Conservation (phyloP, 2,888 invertebrate genomes). For the Aricia artaxerxes region DNA sequence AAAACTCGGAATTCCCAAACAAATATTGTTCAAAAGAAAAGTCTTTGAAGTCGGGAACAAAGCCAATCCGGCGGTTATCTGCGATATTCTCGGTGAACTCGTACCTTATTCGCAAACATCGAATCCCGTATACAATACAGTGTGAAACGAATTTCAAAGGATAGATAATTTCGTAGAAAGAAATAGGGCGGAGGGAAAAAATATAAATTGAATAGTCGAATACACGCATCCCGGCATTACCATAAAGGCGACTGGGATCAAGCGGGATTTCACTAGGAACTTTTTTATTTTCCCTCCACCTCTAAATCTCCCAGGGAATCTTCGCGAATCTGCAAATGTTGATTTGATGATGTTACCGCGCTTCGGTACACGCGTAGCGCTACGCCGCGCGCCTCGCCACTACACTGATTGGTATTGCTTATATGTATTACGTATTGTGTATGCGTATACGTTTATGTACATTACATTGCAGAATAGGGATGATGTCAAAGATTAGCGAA, state of each 20-base stretch:
- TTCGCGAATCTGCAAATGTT: conserved; percentile 81
- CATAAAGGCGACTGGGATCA: conserved; percentile 80
- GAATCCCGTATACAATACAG: conserved; percentile 77
- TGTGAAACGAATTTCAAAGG: conserved; percentile 80
- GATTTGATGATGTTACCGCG: conserved; percentile 75
- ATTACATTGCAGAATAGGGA: no score
- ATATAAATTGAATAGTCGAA: conserved; percentile 81
- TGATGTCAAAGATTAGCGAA: no score
- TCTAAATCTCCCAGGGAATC: conserved; percentile 79
- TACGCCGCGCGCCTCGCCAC: conserved; percentile 18
- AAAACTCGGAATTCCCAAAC: conserved; percentile 62
- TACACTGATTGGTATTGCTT: conserved; percentile 4
- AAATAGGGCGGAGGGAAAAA: conserved; percentile 78
- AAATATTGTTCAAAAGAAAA: conserved; percentile 70
- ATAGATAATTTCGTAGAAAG: conserved; percentile 79
- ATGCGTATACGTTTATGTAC: neutral
- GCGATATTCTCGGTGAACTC: conserved; percentile 74
- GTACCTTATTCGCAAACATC: conserved; percentile 79
- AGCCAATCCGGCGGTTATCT: conserved; percentile 78
- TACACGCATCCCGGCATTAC: conserved; percentile 80
- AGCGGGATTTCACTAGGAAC: conserved; percentile 79
- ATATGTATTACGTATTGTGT: neutral
- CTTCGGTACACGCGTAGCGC: conserved; percentile 37
- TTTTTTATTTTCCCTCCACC: conserved; percentile 81
- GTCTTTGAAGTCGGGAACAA: conserved; percentile 78